Conservation (phyloP, 2,888 invertebrate species). For the Malthinus seriepunctatus region DNA sequence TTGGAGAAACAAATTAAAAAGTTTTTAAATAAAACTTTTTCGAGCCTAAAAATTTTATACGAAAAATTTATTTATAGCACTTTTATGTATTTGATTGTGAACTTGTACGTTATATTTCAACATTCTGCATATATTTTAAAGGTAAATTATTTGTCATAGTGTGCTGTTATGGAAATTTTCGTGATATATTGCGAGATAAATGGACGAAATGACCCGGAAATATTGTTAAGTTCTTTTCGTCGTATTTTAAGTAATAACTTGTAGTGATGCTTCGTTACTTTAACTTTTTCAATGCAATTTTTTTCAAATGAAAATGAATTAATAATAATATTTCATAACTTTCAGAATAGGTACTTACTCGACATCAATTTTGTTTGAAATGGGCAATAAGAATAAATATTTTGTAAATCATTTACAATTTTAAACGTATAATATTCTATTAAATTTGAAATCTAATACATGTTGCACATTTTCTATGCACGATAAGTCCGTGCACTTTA, state of each 20-base stretch:
- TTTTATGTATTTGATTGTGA: slow-evolving; percentile 6
- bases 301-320: no score
- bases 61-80: slow-evolving; percentile 1
- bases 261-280: slow-evolving; percentile 12
- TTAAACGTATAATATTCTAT: background rate
- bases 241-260: slow-evolving; percentile 17
- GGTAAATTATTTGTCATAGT: slow-evolving; percentile 25
- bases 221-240: slow-evolving; percentile 22
- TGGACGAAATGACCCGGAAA: slow-evolving; percentile 29
- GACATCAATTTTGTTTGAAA: no score
- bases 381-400: background rate
- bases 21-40: no score
- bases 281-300: no score
- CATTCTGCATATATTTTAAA: slow-evolving; percentile 15
- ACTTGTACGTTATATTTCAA: slow-evolving; percentile 12
- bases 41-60: no score
- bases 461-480: slow-evolving; percentile 16
- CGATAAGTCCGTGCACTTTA: slow-evolving; percentile 14
- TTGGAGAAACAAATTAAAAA: no score
- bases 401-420: background rate
- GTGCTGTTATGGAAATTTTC: slow-evolving; percentile 27
- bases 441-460: slow-evolving; percentile 9
- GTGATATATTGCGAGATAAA: slow-evolving; percentile 27
- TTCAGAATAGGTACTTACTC: no score
- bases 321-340: no score